Evolutionary conservation across 1,140 invertebrate genomes (phyloP).

Genomic region (Arion vulgaris): DNA sequence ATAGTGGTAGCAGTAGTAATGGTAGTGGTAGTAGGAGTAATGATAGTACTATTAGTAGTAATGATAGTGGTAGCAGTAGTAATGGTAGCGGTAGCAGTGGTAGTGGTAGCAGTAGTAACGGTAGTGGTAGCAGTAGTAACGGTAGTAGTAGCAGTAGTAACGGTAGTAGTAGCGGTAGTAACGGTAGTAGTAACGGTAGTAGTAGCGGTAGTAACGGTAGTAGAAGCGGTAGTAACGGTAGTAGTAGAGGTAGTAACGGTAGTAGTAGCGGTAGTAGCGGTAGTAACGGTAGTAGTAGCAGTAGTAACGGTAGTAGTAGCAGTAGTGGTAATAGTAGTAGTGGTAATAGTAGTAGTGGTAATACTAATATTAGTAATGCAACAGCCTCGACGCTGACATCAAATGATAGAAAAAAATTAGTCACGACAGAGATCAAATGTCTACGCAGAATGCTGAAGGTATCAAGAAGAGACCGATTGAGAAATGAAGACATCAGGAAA

Average conservation of each 20-base stretch:
- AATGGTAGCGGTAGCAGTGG: neutral
- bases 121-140: slow-evolving; percentile 3
- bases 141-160: slow-evolving; percentile 9
- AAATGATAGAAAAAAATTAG: too few relatives aligned
- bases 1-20: too few relatives aligned
- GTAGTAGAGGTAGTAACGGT: slow-evolving; percentile 20
- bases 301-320: neutral
- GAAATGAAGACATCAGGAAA: too few relatives aligned
- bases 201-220: slow-evolving; percentile 17
- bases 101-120: neutral
- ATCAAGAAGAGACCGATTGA: too few relatives aligned
- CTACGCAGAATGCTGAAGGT: too few relatives aligned
- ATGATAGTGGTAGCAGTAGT: neutral
- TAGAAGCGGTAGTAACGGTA: neutral
- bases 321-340: neutral
- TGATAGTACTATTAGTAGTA: neutral
- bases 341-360: slow-evolving; percentile 7
- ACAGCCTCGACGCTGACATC: too few relatives aligned
- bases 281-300: slow-evolving; percentile 9
- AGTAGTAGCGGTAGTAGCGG: neutral
- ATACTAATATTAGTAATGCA: neutral
- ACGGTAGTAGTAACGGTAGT: slow-evolving; percentile 8
- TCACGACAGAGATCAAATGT: too few relatives aligned
- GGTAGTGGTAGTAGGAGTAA: too few relatives aligned
- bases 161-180: neutral